phyloP scores from a whole-genome alignment of 1,140 invertebrate genomes.

The Lepidurus arcticus region DNA sequence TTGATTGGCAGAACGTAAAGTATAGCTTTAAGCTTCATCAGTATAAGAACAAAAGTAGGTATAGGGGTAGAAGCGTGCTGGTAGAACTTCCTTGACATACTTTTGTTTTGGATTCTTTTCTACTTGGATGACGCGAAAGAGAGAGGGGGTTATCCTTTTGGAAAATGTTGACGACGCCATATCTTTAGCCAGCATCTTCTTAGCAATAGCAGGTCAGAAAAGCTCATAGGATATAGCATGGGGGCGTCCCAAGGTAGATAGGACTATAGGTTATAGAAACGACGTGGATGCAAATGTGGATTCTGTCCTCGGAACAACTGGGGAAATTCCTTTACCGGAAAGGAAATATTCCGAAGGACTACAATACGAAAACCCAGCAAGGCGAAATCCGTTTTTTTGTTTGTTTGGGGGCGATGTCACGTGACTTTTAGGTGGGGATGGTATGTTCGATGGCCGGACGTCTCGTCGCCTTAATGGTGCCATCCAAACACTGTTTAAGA shows the following conservation, averaged over 20 bases:
- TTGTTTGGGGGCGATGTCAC: background rate
- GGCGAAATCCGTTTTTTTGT: background rate
- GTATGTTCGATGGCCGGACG: conserved; percentile 1
- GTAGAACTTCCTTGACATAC: conserved; percentile 15
- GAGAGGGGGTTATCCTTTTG: background rate
- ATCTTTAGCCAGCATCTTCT: conserved; percentile 7
- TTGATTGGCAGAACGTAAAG: background rate
- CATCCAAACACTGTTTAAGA: background rate
- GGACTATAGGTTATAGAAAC: background rate
- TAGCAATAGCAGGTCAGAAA: background rate
- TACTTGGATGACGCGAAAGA: background rate
- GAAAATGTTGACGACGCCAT: conserved; percentile 1
- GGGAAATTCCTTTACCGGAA: background rate
- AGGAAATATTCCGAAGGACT: background rate
- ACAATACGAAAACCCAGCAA: background rate
- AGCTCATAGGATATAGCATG: conserved; percentile 3
- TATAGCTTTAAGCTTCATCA: background rate
- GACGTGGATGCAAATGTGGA: conserved; percentile 12
- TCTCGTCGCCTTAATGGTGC: conserved; percentile 9
- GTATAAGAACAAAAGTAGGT: background rate
- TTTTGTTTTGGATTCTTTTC: background rate
- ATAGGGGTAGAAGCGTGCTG: conserved; percentile 14
- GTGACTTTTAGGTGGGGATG: background rate
- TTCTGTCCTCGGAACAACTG: background rate
- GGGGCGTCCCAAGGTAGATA: conserved; percentile 20